phyloP scores from a whole-genome alignment of 2,888 invertebrate species.

The Latheticus oryzae region DNA sequence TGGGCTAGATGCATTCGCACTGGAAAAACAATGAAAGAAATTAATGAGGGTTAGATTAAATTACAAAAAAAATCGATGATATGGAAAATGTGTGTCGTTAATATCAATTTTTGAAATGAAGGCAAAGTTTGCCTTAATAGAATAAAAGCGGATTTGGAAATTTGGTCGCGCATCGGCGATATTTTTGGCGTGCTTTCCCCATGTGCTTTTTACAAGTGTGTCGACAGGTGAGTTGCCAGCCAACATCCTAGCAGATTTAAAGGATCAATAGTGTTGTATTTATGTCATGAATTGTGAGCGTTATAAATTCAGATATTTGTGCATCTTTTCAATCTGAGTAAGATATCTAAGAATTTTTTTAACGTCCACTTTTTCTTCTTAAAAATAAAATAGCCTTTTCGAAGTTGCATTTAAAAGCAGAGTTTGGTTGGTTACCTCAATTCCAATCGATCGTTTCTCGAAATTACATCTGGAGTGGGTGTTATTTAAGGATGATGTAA shows the following conservation, averaged over 20 bases:
- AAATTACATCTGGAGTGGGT: conserved; percentile 8
- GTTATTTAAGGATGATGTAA: conserved; percentile 26
- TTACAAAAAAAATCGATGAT: conserved; percentile 4
- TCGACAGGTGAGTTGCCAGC: conserved; percentile 27
- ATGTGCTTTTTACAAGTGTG: conserved; percentile 11
- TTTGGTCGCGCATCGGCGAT: conserved; percentile 9
- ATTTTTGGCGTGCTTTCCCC: conserved; percentile 7
- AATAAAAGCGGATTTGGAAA: conserved; percentile 3
- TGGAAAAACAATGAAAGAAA: conserved; percentile 1
- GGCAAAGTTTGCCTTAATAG: conserved; percentile 3
- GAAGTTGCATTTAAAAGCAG: too few species aligned
- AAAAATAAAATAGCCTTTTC: too few species aligned
- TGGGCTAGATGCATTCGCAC: conserved; percentile 15
- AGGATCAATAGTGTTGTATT: conserved; percentile 31
- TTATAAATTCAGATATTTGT: too few species aligned
- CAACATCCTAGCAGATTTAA: conserved; percentile 27
- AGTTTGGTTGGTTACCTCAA: too few species aligned
- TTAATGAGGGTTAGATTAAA: conserved; percentile 2
- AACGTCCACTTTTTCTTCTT: too few species aligned
- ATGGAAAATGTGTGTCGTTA: not conserved
- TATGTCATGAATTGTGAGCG: conserved; percentile 30
- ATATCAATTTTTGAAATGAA: conserved; percentile 1
- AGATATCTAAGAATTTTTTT: too few species aligned
- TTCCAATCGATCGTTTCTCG: too few species aligned
- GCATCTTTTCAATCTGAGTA: too few species aligned